Base-by-base conservation (phyloP, 2,888 invertebrate genomes). In the Hydraecia micacea region DNA sequence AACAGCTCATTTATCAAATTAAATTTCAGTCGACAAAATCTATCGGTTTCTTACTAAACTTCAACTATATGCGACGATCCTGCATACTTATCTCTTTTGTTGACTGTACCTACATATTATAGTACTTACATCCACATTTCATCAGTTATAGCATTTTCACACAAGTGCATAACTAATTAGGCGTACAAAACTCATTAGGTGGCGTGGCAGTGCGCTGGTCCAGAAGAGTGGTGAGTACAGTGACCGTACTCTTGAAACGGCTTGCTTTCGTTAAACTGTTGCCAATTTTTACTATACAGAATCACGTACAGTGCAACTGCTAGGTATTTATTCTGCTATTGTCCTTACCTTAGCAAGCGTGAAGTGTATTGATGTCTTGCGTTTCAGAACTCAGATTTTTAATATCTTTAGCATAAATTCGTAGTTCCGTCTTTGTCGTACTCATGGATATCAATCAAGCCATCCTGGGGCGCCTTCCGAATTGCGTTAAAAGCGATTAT, bases 391-490 rank as follows among this genome's bases (percentile, higher is more conserved):
- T 15, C 1, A 18, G 1, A 60, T 52, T 65, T 4, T 28, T 0
- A 39, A 66, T 36, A 66, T 13, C 2, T 73, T 32, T 9, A 81
- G 18, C 67, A 28, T 49, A 49, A 3, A 52, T 60, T 78, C 18
- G 0, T 32, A 36, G 28, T 25, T 67, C 25, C 18, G 13, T 79
- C 75, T 75, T 36, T 49, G 15, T 68, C 13, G 46, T 39, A 68
- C 39, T 49, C 15, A 46, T 5, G 15, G 0, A 55, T 55, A 25
- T 3, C 9, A 52, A n/a, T 46, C 18, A n/a, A 42, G n/a, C 36
- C 67, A 18, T 49, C 55, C 39, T 69, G 68, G n/a, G n/a, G n/a
- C n/a, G n/a, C n/a, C n/a, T n/a, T n/a, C n/a, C n/a, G n/a, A n/a
- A n/a, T n/a, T n/a, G n/a, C n/a, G n/a, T n/a, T n/a, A n/a, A n/a